Evolutionary conservation across 2,113 vertebrate genomes (phyloP).

Genomic region (Pelecanoides urinatrix): DNA sequence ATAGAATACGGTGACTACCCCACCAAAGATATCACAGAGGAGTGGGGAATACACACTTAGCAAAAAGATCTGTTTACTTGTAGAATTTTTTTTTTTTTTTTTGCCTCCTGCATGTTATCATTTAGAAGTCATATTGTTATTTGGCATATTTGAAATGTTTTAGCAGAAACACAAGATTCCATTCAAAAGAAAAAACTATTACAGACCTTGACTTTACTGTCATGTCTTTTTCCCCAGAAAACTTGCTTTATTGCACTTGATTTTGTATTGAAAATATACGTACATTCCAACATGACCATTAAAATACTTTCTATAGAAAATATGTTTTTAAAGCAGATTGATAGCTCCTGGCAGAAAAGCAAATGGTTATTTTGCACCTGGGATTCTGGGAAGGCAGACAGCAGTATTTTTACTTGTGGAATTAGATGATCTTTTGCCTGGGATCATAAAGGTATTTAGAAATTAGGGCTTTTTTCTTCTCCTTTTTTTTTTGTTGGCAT

Average conservation of each 20-base stretch:
- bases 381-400: background rate
- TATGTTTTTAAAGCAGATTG: background rate
- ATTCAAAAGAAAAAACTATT: background rate
- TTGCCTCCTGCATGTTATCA: background rate
- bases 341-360: background rate
- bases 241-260: background rate
- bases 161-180: background rate
- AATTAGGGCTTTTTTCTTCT: background rate
- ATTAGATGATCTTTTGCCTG: background rate
- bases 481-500: background rate
- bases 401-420: background rate
- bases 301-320: background rate
- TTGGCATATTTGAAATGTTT: background rate
- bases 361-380: background rate
- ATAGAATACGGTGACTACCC: background rate
- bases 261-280: background rate
- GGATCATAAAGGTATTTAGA: background rate
- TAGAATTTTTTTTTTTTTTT: background rate
- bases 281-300: background rate
- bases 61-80: background rate
- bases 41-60: background rate
- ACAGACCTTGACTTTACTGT: background rate
- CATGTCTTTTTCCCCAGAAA: accelerated
- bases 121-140: background rate
- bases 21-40: background rate